These are phyloP conservation scores for Morone saxatilis DNA, from an alignment of 2,113 vertebrate genomes.

Conservation along the genomic window DNA sequence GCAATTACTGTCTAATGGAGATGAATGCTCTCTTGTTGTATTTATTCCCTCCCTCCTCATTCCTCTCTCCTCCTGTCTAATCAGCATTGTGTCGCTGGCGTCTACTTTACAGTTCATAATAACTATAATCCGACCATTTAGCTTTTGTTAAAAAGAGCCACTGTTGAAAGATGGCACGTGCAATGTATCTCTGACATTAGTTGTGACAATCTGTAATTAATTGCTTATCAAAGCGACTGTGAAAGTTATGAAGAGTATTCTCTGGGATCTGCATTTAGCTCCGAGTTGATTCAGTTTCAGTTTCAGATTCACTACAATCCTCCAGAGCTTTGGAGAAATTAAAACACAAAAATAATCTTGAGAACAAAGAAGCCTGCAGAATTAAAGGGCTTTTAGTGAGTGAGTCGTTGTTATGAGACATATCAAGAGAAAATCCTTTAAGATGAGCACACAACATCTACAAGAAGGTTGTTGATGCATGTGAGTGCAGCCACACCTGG, in stretches of 20 bases:
- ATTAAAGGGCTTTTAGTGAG: neutral
- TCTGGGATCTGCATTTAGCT: slow-evolving; percentile 1
- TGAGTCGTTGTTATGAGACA: slow-evolving; percentile 11
- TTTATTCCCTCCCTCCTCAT: slow-evolving; percentile 25
- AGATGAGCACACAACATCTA: neutral
- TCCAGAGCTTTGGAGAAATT: slow-evolving; percentile 14
- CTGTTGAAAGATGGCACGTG: slow-evolving; percentile 1
- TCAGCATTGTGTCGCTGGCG: slow-evolving; percentile 14
- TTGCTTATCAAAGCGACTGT: slow-evolving; percentile 5
- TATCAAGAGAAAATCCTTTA: slow-evolving; percentile 28
- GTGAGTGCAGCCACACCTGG: neutral
- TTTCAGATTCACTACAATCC: neutral
- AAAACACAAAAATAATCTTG: slow-evolving; percentile 7
- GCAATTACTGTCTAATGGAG: slow-evolving; percentile 74
- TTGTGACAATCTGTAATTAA: slow-evolving; percentile 16
- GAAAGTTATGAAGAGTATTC: slow-evolving; percentile 33
- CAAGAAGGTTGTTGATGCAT: neutral
- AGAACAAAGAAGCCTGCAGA: slow-evolving; percentile 23
- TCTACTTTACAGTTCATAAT: slow-evolving; percentile 38
- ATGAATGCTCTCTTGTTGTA: slow-evolving; percentile 58
- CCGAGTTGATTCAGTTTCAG: neutral
- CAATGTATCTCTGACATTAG: slow-evolving; percentile 28
- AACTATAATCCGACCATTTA: slow-evolving; percentile 49
- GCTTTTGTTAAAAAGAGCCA: slow-evolving; percentile 21
- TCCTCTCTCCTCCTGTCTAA: slow-evolving; percentile 12